Percentiles rank a stretch among this genome's conserved stretches.
Evolutionary conservation across 1,140 invertebrate genomes (phyloP).

Genomic region (Diuraphis noxia): DNA sequence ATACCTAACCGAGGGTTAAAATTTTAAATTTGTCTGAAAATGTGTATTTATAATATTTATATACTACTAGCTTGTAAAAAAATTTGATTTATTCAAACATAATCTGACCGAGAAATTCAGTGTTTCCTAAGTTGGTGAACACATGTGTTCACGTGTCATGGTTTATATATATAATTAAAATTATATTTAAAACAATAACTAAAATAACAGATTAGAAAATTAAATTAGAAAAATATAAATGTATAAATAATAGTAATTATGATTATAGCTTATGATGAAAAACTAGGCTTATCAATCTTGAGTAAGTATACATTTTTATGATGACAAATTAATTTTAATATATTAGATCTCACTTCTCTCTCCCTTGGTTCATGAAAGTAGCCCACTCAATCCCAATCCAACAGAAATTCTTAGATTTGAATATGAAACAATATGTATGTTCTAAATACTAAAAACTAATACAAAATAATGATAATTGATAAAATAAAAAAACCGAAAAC

Average conservation of each 20-base stretch:
- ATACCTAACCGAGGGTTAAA: no score
- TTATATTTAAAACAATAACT: background rate
- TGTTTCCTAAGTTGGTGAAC: no score
- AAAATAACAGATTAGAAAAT: background rate
- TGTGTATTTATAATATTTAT: no score
- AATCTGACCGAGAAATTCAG: no score
- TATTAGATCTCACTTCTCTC: no score
- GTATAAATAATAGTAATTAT: background rate
- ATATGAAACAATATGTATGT: background rate
- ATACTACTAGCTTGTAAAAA: no score
- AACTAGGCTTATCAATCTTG: background rate
- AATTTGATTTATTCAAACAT: no score
- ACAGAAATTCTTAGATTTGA: background rate
- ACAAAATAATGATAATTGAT: background rate
- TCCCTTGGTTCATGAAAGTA: no score
- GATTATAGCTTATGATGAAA: background rate
- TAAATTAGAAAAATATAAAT: background rate
- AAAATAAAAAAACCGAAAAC: background rate
- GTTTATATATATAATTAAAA: background rate
- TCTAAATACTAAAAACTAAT: background rate
- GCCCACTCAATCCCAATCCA: background rate
- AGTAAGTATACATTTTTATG: no score
- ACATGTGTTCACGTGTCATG: no score
- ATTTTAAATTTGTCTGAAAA: no score
- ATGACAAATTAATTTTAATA: no score